A percentile compares a stretch with the other conserved stretches of the same genome.
Conservation (phyloP, 2,113 vertebrate species). For the Poecilia latipinna region DNA sequence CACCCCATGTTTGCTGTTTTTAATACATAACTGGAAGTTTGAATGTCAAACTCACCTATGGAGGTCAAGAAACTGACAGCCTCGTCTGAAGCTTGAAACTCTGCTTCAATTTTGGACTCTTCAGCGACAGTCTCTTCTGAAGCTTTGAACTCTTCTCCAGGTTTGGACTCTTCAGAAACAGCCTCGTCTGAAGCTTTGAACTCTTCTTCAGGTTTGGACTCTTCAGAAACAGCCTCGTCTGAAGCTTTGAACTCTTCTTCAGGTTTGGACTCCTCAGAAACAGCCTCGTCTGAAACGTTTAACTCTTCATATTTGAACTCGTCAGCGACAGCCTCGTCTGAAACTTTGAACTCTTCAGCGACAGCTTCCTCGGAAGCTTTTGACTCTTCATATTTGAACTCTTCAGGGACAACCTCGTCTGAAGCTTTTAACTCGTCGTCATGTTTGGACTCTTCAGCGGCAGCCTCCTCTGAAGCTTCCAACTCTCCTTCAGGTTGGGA, state of each 20-base stretch:
- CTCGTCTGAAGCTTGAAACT: conserved; percentile 59
- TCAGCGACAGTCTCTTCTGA: neutral
- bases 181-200: too few species aligned
- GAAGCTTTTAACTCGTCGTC: conserved; percentile 59
- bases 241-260: too few species aligned
- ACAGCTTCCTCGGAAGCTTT: conserved; percentile 70
- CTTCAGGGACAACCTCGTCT: conserved; percentile 56
- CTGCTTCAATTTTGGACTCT: conserved; percentile 25
- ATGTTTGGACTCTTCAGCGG: conserved; percentile 30
- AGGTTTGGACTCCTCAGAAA: neutral
- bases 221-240: too few species aligned
- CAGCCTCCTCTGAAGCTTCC: conserved; percentile 68
- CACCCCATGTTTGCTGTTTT: neutral
- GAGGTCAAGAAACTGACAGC: conserved; percentile 74
- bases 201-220: too few species aligned
- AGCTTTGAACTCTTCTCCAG: too few species aligned
- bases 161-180: too few species aligned
- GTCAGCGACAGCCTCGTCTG: conserved; percentile 56
- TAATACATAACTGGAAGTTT: neutral
- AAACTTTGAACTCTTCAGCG: conserved; percentile 52
- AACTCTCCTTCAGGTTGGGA: conserved; percentile 18
- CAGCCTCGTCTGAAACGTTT: conserved; percentile 67
- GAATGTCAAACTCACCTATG: conserved; percentile 69
- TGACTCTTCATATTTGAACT: conserved; percentile 25
- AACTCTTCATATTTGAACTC: conserved; percentile 28